Evolutionary conservation across 2,888 invertebrate species (phyloP).

Genomic region (Chalcosyrphus nemorum): DNA sequence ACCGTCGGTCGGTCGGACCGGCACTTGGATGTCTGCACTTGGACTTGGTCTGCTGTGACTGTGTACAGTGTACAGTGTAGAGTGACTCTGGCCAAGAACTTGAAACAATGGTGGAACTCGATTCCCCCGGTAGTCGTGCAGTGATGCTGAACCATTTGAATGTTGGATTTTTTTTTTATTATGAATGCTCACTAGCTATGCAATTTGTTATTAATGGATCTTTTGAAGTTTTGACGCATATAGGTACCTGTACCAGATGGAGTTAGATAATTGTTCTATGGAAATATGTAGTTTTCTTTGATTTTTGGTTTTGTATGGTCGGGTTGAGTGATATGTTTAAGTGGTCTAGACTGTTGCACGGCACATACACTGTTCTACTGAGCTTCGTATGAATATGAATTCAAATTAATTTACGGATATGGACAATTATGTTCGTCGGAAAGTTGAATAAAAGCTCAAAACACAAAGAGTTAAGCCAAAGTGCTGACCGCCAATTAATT

Average conservation of each 20-base stretch:
- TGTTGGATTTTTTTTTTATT: not conserved
- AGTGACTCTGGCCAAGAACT: constrained; percentile 59
- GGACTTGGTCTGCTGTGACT: constrained; percentile 31
- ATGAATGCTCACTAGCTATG: constrained; percentile 13
- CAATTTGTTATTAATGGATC: constrained; percentile 28
- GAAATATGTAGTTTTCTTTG: not conserved
- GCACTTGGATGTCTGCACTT: constrained; percentile 55
- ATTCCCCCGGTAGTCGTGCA: constrained; percentile 36
- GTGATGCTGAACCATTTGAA: constrained; percentile 43
- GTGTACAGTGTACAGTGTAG: not conserved
- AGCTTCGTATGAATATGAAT: not conserved
- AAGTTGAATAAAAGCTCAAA: too few relatives aligned
- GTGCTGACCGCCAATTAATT: too few relatives aligned
- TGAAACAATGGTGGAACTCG: constrained; percentile 59
- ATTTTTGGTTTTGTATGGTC: not conserved
- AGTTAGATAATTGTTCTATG: constrained; percentile 26
- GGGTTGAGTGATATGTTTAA: not conserved
- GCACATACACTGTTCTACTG: not conserved
- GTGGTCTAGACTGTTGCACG: not conserved
- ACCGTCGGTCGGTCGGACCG: constrained; percentile 22
- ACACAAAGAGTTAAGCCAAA: too few relatives aligned
- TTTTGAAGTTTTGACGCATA: not conserved
- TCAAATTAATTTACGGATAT: not conserved
- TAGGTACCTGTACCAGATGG: too few relatives aligned
- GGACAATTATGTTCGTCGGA: not conserved